A percentile compares a stretch with the other conserved stretches of the same genome.
phyloP scores from a whole-genome alignment of 2,888 invertebrate species.

The Toxonevra muliebris region DNA sequence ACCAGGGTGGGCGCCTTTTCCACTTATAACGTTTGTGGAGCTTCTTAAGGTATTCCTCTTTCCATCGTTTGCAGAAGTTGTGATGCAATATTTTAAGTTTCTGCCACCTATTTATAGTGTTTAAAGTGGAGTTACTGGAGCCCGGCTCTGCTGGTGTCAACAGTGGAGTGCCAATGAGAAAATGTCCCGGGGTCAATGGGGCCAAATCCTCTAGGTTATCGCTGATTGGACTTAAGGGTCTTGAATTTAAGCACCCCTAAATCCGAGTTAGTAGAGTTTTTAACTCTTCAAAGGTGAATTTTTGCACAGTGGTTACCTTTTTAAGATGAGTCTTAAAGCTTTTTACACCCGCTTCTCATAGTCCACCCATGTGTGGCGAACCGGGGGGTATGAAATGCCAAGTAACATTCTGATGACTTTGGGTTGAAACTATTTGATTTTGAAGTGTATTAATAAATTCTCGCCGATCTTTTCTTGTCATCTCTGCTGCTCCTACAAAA shows the following conservation, averaged over 20 bases:
- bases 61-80: not conserved
- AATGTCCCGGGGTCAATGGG: conserved; percentile 27
- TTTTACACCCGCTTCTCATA: conserved; percentile 34
- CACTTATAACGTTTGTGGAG: not conserved
- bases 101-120: conserved; percentile 1
- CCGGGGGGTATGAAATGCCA: conserved; percentile 35
- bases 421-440: not conserved
- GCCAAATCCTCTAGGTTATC: conserved; percentile 9
- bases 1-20: no score
- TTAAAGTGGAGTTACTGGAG: no score
- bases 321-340: conserved; percentile 32
- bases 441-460: not conserved
- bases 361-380: conserved; percentile 31
- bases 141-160: conserved; percentile 23
- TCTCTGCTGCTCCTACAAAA: no score
- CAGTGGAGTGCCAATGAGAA: conserved; percentile 28
- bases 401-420: conserved; percentile 18
- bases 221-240: conserved; percentile 18
- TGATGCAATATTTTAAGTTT: not conserved
- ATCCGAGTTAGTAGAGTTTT: conserved; percentile 29
- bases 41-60: not conserved
- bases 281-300: conserved; percentile 33
- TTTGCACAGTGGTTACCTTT: conserved; percentile 23
- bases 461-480: no score
- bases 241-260: conserved; percentile 32